phyloP scores from a whole-genome alignment of 2,888 invertebrate species.

The Keiferia lycopersicella region DNA sequence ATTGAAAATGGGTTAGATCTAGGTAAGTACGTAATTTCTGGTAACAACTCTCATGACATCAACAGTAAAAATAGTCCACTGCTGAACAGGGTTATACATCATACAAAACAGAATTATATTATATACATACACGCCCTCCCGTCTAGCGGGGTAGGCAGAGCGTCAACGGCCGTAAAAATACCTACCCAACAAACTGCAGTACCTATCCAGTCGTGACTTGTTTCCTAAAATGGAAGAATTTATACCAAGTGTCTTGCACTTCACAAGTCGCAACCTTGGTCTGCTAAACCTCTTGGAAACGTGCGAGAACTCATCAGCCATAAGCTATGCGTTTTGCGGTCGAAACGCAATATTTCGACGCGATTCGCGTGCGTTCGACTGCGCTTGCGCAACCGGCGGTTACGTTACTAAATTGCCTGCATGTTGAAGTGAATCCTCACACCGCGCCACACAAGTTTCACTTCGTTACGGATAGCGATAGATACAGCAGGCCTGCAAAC shows the following conservation, averaged over 20 bases:
- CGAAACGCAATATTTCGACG: conserved; percentile 1
- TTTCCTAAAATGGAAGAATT: background rate
- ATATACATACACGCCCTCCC: no score
- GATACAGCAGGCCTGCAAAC: background rate
- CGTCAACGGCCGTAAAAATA: no score
- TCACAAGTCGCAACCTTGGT: background rate
- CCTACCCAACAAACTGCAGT: no score
- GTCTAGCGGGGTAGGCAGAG: no score
- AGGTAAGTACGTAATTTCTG: no score
- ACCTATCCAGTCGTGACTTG: no score
- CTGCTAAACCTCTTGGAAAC: background rate
- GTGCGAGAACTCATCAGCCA: background rate
- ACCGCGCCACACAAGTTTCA: conserved; percentile 1
- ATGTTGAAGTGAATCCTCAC: background rate
- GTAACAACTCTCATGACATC: no score
- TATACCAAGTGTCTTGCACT: background rate
- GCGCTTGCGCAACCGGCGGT: conserved; percentile 2
- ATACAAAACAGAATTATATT: no score
- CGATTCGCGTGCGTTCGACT: background rate
- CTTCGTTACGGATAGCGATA: background rate
- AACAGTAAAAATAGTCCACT: no score
- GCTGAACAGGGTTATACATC: no score
- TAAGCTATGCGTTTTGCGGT: conserved; percentile 7
- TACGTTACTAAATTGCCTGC: conserved; percentile 2
- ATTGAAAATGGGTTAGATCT: no score